These are phyloP conservation scores for Phymorhynchus buccinoides DNA, from an alignment of 1,140 invertebrate species.

Conservation along the genomic window DNA sequence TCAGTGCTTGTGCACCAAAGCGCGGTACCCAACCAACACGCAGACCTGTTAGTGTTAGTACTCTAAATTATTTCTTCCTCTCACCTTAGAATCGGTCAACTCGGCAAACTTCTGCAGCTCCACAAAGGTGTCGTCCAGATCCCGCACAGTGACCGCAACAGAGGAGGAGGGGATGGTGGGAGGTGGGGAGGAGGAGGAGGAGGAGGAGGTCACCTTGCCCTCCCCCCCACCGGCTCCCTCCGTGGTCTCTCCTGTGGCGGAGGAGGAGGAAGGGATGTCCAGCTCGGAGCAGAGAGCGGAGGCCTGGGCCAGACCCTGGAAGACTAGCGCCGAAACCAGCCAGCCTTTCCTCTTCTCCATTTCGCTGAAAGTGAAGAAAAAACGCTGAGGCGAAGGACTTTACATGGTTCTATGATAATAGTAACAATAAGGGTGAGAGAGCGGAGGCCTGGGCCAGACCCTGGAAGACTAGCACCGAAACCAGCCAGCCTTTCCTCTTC, in stretches of 20 bases:
- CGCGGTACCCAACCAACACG: no score
- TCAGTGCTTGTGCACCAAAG: no score
- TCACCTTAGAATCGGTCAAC: conserved; percentile 84
- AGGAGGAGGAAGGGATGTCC: not conserved
- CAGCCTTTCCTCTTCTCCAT: conserved; percentile 88
- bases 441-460: conserved; percentile 70
- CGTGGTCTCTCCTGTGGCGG: not conserved
- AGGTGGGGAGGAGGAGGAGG: not conserved
- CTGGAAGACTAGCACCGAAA: conserved; percentile 86
- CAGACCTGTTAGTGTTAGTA: no score
- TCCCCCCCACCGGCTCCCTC: conserved; percentile 33
- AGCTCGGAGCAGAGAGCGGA: conserved; percentile 45
- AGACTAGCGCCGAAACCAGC: conserved; percentile 84
- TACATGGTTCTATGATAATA: no score
- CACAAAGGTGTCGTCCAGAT: conserved; percentile 79
- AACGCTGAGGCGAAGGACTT: conserved; percentile 31
- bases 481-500: conserved; percentile 82
- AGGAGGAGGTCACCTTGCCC: not conserved
- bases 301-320: conserved; percentile 77
- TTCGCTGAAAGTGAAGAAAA: conserved; percentile 77
- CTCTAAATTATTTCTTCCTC: no score
- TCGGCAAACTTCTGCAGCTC: conserved; percentile 87
- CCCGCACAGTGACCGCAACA: conserved; percentile 71
- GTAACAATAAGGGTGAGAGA: no score
- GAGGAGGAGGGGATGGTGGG: not conserved